Conservation (phyloP, 2,797 vertebrate genomes). For the Scyliorhinus canicula region DNA sequence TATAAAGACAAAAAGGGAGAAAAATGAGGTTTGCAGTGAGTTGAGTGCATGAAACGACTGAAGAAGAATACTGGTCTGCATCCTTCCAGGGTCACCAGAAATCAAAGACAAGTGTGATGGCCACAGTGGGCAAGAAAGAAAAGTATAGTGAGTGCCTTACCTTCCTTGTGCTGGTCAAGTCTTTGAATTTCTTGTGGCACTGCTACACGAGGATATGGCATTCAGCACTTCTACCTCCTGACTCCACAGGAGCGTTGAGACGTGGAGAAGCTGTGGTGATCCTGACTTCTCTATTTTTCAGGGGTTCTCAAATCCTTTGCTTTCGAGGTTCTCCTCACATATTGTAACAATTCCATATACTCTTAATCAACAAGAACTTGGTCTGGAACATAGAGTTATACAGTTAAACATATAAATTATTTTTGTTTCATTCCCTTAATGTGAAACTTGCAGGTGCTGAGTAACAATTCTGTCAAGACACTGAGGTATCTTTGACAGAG, state of each 20-base stretch:
- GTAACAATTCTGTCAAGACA: too few species aligned
- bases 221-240: too few species aligned
- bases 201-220: too few species aligned
- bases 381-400: too few species aligned
- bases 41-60: not conserved
- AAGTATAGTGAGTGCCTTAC: not conserved
- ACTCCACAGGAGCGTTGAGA: not conserved
- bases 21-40: not conserved
- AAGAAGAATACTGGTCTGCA: not conserved
- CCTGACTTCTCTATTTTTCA: not conserved
- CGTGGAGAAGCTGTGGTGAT: not conserved
- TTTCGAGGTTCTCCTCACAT: too few species aligned
- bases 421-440: too few species aligned
- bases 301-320: too few species aligned
- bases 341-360: too few species aligned
- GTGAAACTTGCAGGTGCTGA: too few species aligned
- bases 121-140: not conserved
- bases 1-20: not conserved
- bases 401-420: too few species aligned
- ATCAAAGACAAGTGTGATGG: not conserved
- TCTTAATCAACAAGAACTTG: too few species aligned
- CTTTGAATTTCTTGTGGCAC: not conserved
- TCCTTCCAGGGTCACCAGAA: not conserved
- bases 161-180: not conserved
- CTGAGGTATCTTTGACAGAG: too few species aligned